These are phyloP conservation scores for Eulemur rufifrons DNA, from an alignment of 2,113 vertebrate species.

Conservation along the genomic window DNA sequence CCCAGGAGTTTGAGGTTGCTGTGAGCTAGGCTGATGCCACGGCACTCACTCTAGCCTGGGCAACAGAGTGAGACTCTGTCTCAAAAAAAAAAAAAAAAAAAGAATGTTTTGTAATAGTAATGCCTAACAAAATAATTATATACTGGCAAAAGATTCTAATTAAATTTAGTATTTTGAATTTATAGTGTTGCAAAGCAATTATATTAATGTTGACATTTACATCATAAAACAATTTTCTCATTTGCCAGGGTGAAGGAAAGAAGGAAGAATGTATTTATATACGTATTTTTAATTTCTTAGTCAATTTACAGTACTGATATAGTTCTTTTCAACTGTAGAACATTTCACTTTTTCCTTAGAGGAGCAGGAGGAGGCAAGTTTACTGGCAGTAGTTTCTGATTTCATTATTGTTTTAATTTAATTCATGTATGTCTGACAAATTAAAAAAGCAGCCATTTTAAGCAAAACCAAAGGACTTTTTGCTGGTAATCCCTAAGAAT, in stretches of 20 bases:
- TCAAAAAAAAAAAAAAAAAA: too few relatives aligned
- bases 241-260: neutral
- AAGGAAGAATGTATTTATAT: neutral
- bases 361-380: neutral
- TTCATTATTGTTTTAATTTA: constrained; percentile 55
- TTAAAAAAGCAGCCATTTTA: constrained; percentile 38
- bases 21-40: too few relatives aligned
- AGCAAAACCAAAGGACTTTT: neutral
- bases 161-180: constrained; percentile 16
- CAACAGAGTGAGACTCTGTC: too few relatives aligned
- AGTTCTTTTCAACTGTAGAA: neutral
- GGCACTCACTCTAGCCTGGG: too few relatives aligned
- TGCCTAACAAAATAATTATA: neutral
- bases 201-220: neutral
- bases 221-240: constrained; percentile 19
- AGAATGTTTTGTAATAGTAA: neutral
- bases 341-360: neutral
- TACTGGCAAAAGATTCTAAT: neutral
- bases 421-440: constrained; percentile 11
- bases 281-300: neutral
- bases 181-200: neutral
- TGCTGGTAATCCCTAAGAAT: constrained; percentile 33
- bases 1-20: too few relatives aligned
- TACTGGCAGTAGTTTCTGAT: neutral
- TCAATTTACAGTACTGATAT: neutral